phyloP scores from a whole-genome alignment of 2,888 invertebrate genomes.

The Chrysolina haemoptera region DNA sequence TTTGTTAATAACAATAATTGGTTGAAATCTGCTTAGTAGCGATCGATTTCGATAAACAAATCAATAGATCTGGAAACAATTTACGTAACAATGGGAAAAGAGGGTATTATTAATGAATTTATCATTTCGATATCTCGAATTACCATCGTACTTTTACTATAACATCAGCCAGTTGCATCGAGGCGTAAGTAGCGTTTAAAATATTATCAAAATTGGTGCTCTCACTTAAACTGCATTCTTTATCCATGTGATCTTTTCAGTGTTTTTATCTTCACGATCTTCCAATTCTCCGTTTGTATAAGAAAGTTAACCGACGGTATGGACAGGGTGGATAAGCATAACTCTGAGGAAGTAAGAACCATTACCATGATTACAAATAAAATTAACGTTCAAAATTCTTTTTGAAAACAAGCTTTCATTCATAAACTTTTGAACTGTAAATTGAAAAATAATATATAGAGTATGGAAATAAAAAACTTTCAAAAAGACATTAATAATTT shows the following conservation, averaged over 20 bases:
- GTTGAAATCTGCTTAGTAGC: conserved; percentile 2
- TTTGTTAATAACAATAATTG: conserved; percentile 23
- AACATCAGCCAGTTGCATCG: conserved; percentile 34
- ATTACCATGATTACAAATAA: too few relatives aligned
- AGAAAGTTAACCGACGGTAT: background rate
- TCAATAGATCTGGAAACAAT: conserved; percentile 27
- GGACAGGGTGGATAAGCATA: background rate
- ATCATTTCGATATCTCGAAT: conserved; percentile 33
- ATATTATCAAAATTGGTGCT: conserved; percentile 35
- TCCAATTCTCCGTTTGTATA: conserved; percentile 15
- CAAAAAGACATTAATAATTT: too few relatives aligned
- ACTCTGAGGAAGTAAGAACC: background rate
- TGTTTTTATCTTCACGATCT: conserved; percentile 26
- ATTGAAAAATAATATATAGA: too few relatives aligned
- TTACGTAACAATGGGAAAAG: conserved; percentile 31
- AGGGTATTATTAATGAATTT: conserved; percentile 27
- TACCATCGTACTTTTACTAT: conserved; percentile 39
- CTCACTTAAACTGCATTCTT: conserved; percentile 26
- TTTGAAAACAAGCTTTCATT: too few relatives aligned
- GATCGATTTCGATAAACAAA: conserved; percentile 14
- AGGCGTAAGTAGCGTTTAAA: conserved; percentile 25
- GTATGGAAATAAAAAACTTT: too few relatives aligned
- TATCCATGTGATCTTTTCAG: conserved; percentile 32
- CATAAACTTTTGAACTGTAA: too few relatives aligned
- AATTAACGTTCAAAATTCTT: too few relatives aligned